Evolutionary conservation across 2,888 invertebrate genomes (phyloP).

Genomic region (Sphaeridia pumilis): DNA sequence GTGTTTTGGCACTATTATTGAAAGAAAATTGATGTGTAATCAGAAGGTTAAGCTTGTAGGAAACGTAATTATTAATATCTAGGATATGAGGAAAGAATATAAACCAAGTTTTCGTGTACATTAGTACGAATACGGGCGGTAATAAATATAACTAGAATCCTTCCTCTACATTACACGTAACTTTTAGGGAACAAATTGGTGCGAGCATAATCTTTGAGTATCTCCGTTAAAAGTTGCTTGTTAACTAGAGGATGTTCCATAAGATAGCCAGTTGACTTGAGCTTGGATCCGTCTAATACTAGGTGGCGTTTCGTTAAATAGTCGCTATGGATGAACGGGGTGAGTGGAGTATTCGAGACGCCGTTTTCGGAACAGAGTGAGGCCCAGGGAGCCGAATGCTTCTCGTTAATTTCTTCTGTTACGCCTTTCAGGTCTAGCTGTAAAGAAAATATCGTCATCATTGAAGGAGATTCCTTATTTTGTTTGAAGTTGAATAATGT

Average conservation of each 20-base stretch:
- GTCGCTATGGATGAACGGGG: constrained; percentile 75
- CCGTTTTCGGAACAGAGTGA: constrained; percentile 63
- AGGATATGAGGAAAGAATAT: too few species aligned
- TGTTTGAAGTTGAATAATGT: too few species aligned
- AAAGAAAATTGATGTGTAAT: too few species aligned
- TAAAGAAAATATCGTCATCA: too few species aligned
- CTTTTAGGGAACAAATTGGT: constrained; percentile 74
- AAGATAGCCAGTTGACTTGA: constrained; percentile 50
- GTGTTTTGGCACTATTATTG: too few species aligned
- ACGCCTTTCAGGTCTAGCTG: constrained; percentile 66
- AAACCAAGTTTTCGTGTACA: too few species aligned
- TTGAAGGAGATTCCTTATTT: too few species aligned
- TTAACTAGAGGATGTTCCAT: constrained; percentile 53
- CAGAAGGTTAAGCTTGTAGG: too few species aligned
- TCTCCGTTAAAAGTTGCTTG: constrained; percentile 51
- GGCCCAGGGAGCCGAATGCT: constrained; percentile 85
- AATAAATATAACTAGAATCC: too few species aligned
- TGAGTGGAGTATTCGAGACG: constrained; percentile 71
- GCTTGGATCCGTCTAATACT: constrained; percentile 56
- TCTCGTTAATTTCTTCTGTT: constrained; percentile 84
- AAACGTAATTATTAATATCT: too few species aligned
- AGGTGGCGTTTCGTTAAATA: constrained; percentile 68
- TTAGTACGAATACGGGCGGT: too few species aligned
- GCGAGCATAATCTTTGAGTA: constrained; percentile 65
- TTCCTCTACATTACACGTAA: too few species aligned